phyloP scores from a whole-genome alignment of 2,888 invertebrate genomes.

The Lasioglossum malachurum region DNA sequence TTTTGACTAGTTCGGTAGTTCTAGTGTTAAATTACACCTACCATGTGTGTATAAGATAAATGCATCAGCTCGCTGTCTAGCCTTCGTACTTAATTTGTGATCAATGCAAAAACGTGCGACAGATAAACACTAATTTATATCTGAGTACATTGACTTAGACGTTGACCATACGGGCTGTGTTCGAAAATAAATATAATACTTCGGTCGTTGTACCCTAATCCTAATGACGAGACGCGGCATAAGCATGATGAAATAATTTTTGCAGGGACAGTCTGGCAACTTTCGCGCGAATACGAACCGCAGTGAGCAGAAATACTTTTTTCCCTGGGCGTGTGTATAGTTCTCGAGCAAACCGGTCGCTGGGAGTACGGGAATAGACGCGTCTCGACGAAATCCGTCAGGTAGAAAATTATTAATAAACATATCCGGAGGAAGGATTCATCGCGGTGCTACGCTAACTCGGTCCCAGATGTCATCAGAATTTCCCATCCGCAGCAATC shows the following conservation, averaged over 20 bases:
- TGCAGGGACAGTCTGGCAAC: not conserved
- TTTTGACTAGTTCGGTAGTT: no score
- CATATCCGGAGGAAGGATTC: conserved; percentile 38
- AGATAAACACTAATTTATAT: no score
- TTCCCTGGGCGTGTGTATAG: not conserved
- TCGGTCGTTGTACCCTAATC: not conserved
- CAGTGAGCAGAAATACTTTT: not conserved
- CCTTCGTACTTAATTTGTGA: no score
- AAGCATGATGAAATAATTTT: not conserved
- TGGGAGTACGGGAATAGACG: not conserved
- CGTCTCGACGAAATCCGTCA: not conserved
- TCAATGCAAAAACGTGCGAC: no score
- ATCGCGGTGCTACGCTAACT: conserved; percentile 2
- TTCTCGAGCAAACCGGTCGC: not conserved
- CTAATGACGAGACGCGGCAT: no score
- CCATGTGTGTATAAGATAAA: no score
- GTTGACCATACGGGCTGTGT: no score
- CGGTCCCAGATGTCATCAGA: conserved; percentile 50
- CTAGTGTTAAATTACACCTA: no score
- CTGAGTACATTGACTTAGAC: no score
- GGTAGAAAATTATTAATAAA: conserved; percentile 54
- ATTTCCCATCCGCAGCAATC: conserved; percentile 35
- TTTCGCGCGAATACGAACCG: not conserved
- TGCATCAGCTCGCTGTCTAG: no score
- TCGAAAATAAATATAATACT: not conserved